phyloP scores from a whole-genome alignment of 1,140 invertebrate species.

The Neoseiulus cucumeris region DNA sequence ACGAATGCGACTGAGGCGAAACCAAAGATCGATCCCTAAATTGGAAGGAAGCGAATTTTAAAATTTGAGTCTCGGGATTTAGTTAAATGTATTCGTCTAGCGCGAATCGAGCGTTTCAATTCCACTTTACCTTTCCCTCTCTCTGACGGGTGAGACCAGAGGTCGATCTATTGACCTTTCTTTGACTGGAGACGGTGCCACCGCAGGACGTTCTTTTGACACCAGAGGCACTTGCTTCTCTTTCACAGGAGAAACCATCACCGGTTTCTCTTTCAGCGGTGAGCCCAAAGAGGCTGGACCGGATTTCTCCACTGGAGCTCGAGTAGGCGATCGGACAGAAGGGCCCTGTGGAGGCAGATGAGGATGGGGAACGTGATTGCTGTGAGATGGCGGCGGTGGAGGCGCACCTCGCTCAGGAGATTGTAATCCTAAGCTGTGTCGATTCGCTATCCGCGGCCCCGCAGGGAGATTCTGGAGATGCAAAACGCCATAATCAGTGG shows the following conservation, averaged over 20 bases:
- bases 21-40: conserved; percentile 1
- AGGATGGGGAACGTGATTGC: background rate
- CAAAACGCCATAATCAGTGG: too few relatives aligned
- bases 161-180: background rate
- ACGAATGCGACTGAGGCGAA: background rate
- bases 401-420: conserved; percentile 21
- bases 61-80: too few relatives aligned
- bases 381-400: conserved; percentile 18
- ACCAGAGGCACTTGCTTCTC: background rate
- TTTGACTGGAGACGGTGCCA: background rate
- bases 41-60: too few relatives aligned
- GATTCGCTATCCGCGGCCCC: too few relatives aligned
- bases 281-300: background rate
- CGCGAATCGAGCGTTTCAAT: too few relatives aligned
- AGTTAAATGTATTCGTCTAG: too few relatives aligned
- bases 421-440: conserved; percentile 24
- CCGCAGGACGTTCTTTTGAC: background rate
- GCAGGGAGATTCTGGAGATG: too few relatives aligned
- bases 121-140: background rate
- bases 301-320: background rate
- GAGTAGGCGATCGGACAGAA: background rate
- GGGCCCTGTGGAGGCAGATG: background rate
- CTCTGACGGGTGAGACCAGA: background rate
- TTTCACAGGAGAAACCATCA: conserved; percentile 1
- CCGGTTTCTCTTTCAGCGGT: background rate